phyloP scores from a whole-genome alignment of 2,797 vertebrate genomes.

The Orestias chungarensis region DNA sequence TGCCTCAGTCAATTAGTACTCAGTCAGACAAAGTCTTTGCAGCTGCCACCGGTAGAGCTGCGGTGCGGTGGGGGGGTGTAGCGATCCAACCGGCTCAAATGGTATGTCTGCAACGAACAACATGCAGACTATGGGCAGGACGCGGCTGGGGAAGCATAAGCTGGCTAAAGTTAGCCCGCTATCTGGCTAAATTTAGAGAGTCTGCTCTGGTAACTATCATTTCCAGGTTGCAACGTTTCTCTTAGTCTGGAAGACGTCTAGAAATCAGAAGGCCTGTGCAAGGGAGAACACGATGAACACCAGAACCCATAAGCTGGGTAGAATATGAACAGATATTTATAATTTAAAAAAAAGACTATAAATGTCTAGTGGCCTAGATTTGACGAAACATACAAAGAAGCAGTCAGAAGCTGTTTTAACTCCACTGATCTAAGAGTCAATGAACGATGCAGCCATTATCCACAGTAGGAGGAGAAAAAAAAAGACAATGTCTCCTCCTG shows the following conservation, averaged over 20 bases:
- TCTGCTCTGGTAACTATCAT: conserved; percentile 61
- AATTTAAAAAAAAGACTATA: neutral
- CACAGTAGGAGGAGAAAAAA: conserved; percentile 1
- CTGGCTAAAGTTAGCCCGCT: conserved; percentile 72
- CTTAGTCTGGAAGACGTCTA: conserved; percentile 36
- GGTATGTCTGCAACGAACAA: conserved; percentile 60
- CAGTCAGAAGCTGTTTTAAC: conserved; percentile 5
- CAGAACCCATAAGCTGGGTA: neutral
- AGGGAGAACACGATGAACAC: conserved; percentile 2
- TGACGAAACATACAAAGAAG: neutral
- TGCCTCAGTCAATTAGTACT: conserved; percentile 55
- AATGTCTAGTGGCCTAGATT: neutral
- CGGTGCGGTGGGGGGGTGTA: conserved; percentile 14
- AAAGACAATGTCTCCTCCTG: conserved; percentile 71
- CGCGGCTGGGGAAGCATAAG: conserved; percentile 45
- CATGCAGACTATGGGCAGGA: conserved; percentile 72
- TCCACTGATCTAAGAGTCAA: neutral
- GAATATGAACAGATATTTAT: neutral
- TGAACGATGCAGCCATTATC: conserved; percentile 13
- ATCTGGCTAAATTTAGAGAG: conserved; percentile 71
- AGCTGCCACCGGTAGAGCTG: conserved; percentile 64
- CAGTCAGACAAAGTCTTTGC: conserved; percentile 61
- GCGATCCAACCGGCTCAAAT: conserved; percentile 58
- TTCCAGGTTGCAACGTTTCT: conserved; percentile 59
- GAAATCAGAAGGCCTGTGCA: conserved; percentile 19